Evolutionary conservation across 2,888 invertebrate genomes (phyloP).

Genomic region (Andrena minutula): DNA sequence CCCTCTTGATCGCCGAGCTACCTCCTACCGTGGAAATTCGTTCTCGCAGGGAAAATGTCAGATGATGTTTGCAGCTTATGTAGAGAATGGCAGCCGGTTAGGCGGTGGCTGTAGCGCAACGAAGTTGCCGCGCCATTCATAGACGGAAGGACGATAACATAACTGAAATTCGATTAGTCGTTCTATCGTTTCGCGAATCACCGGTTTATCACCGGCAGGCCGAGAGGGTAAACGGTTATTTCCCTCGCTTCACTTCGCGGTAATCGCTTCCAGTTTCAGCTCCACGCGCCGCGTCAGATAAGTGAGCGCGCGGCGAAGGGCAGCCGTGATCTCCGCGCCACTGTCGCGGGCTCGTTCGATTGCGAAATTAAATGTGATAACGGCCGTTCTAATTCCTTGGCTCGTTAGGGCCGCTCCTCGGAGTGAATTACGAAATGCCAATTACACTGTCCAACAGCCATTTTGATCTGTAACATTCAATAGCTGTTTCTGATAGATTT

Average conservation of each 20-base stretch:
- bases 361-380: conserved; percentile 52
- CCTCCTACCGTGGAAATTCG: background rate
- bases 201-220: conserved; percentile 65
- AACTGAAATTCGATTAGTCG: conserved; percentile 78
- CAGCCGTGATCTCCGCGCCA: background rate
- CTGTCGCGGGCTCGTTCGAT: conserved; percentile 28
- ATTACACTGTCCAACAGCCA: too few relatives aligned
- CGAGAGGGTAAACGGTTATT: conserved; percentile 66
- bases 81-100: background rate
- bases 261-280: conserved; percentile 64
- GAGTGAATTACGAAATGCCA: conserved; percentile 44
- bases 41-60: conserved; percentile 12
- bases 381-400: conserved; percentile 30
- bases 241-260: conserved; percentile 58
- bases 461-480: too few relatives aligned
- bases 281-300: conserved; percentile 40
- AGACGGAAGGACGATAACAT: conserved; percentile 56
- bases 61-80: conserved; percentile 15
- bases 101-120: conserved; percentile 17
- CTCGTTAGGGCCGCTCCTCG: background rate
- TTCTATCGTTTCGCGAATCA: conserved; percentile 75
- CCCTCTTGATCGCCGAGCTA: background rate
- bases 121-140: conserved; percentile 40
- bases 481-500: too few relatives aligned
- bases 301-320: conserved; percentile 2